These are phyloP conservation scores for Acanthosepion lycidas DNA, from an alignment of 2,888 invertebrate genomes.

Conservation along the genomic window DNA sequence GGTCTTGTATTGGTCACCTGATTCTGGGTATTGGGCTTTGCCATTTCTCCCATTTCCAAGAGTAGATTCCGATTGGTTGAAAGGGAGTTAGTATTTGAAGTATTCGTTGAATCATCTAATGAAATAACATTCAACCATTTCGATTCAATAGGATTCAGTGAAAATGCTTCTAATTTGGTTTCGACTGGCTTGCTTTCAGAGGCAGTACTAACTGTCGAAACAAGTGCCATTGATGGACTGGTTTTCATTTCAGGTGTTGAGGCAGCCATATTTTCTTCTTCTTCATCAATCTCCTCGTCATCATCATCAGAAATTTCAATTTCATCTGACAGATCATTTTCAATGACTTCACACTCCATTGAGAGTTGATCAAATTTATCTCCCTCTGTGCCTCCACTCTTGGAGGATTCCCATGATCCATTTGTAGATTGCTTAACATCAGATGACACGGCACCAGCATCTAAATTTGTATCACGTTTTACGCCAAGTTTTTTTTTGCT, in stretches of 20 bases:
- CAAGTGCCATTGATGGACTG: background rate
- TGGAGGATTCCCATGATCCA: background rate
- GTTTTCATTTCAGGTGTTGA: background rate
- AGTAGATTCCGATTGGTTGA: background rate
- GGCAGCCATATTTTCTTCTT: background rate
- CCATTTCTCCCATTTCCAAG: background rate
- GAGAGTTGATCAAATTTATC: background rate
- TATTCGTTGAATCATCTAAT: background rate
- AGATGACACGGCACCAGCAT: background rate
- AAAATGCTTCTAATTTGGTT: background rate
- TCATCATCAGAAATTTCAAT: constrained; percentile 12
- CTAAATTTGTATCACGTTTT: background rate
- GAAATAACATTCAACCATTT: background rate
- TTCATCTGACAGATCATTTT: background rate
- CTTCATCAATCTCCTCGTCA: background rate
- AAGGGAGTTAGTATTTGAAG: background rate
- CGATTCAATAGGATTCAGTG: background rate
- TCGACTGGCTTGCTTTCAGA: background rate
- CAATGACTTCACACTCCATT: background rate
- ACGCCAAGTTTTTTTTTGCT: background rate
- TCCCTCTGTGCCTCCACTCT: background rate
- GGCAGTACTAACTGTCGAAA: background rate
- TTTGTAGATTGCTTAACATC: background rate
- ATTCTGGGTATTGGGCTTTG: background rate
- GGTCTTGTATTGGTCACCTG: background rate